Conservation (phyloP, 30 jellyfish, hydroid and myxozoan genomes). For the Chironex yamaguchii region DNA sequence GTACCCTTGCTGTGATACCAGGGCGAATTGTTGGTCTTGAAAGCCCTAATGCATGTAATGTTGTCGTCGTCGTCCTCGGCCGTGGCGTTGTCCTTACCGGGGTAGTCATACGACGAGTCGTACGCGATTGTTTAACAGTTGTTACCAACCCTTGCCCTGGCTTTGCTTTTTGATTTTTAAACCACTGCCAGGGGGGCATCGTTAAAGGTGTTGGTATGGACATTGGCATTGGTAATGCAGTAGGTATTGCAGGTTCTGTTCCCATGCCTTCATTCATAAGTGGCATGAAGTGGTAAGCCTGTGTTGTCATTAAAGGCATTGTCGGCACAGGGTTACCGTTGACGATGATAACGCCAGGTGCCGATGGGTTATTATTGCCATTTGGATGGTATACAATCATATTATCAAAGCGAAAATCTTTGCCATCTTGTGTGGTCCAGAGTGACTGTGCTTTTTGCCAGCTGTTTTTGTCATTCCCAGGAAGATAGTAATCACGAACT, state of each 20-base stretch:
- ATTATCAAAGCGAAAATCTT: slow-evolving; percentile 51
- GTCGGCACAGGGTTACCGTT: neutral
- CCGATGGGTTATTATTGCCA: slow-evolving; percentile 13
- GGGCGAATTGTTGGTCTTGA: too few relatives aligned
- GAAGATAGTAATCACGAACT: slow-evolving; percentile 58
- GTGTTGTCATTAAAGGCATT: neutral
- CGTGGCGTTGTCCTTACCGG: too few relatives aligned
- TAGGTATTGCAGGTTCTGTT: neutral
- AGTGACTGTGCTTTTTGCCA: slow-evolving; percentile 76
- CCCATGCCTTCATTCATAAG: neutral
- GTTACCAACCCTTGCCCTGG: too few relatives aligned
- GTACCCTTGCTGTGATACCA: too few relatives aligned
- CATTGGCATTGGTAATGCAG: neutral
- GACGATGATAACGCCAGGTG: neutral
- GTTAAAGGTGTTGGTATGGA: neutral
- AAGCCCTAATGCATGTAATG: too few relatives aligned
- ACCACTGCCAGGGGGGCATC: neutral
- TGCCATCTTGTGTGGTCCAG: slow-evolving; percentile 63
- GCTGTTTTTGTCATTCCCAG: slow-evolving; percentile 49
- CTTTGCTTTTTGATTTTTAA: too few relatives aligned
- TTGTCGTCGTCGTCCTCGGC: too few relatives aligned
- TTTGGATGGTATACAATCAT: slow-evolving; percentile 46
- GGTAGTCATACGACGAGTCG: too few relatives aligned
- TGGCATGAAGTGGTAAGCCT: neutral
- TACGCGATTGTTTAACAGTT: too few relatives aligned